These are phyloP conservation scores for Dipodomys merriami DNA, from an alignment of 2,113 vertebrate species.

Conservation along the genomic window DNA sequence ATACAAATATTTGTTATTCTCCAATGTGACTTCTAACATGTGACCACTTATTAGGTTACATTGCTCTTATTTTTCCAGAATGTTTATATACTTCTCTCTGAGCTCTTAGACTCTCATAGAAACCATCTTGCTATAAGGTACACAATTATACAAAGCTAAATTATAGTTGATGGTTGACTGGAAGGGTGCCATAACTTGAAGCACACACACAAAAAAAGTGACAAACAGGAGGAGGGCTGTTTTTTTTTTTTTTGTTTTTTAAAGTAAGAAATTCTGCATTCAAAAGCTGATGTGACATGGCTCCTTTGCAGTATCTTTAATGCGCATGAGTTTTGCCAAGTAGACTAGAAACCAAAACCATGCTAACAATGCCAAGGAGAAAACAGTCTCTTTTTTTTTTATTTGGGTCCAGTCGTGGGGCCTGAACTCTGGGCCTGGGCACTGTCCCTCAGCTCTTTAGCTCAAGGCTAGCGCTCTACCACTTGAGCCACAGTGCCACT, in stretches of 20 bases:
- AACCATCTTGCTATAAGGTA: conserved; percentile 11
- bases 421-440: no score
- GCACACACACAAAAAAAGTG: background rate
- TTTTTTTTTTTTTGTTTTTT: background rate
- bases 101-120: background rate
- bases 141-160: conserved; percentile 2
- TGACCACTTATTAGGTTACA: background rate
- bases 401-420: no score
- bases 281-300: background rate
- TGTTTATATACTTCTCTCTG: background rate
- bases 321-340: background rate
- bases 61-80: conserved; percentile 36
- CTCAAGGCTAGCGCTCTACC: no score
- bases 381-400: no score
- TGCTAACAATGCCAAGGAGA: background rate
- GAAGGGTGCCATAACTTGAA: background rate
- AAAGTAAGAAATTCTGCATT: background rate
- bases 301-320: background rate
- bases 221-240: background rate
- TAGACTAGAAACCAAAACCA: background rate
- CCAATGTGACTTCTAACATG: background rate
- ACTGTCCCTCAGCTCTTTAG: no score
- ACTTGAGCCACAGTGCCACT: no score
- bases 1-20: conserved; percentile 44
- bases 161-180: background rate